Percentiles rank a stretch among this genome's conserved stretches.
These are phyloP conservation scores for Kradibia gibbosae DNA, from an alignment of 1,140 invertebrate genomes.

Conservation along the genomic window DNA sequence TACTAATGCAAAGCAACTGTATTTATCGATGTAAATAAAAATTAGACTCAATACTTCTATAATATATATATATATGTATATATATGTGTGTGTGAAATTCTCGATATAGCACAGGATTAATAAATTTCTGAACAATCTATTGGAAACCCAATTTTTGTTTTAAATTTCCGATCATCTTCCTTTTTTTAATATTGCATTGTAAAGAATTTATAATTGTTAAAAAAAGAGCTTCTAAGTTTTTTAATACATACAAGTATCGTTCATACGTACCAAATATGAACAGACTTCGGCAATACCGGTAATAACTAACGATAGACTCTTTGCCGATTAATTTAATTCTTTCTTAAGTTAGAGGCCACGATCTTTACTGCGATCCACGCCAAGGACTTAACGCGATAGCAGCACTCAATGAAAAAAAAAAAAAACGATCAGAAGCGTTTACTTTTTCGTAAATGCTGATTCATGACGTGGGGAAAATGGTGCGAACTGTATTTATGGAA, in stretches of 20 bases:
- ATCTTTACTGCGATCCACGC: slow-evolving; percentile 28
- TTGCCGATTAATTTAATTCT: slow-evolving; percentile 29
- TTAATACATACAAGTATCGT: not conserved
- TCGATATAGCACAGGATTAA: too few relatives aligned
- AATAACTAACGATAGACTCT: not conserved
- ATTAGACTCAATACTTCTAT: too few relatives aligned
- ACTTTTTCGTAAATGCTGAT: not conserved
- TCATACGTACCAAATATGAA: not conserved
- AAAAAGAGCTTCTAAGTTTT: too few relatives aligned
- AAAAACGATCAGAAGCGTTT: not conserved
- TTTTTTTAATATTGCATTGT: too few relatives aligned
- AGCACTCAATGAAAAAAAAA: not conserved
- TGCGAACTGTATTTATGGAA: not conserved
- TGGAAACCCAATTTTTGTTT: too few relatives aligned
- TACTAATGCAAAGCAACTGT: too few relatives aligned
- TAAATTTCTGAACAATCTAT: too few relatives aligned
- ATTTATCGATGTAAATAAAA: too few relatives aligned
- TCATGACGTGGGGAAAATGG: slow-evolving; percentile 4
- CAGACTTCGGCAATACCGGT: not conserved
- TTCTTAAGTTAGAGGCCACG: not conserved
- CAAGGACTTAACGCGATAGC: not conserved
- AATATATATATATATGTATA: too few relatives aligned
- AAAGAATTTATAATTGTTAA: too few relatives aligned
- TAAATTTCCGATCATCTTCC: too few relatives aligned
- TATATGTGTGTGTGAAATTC: too few relatives aligned